Conservation (phyloP, 2,797 vertebrate species). For the Epinephelus malabaricus region DNA sequence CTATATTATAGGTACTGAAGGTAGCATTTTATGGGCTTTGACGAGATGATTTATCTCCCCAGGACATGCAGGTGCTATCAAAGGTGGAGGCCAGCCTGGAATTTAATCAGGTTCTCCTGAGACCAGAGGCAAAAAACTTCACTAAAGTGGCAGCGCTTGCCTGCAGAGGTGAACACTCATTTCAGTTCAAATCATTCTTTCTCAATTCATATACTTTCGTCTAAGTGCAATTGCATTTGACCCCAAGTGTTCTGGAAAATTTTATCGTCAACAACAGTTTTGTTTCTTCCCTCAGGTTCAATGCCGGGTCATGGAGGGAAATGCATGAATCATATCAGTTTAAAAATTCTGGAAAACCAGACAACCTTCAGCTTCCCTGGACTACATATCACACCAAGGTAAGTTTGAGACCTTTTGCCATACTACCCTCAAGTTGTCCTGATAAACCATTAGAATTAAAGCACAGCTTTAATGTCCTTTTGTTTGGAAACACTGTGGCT, state of each 20-base stretch:
- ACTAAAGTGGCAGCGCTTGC: constrained; percentile 92
- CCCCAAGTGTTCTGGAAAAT: neutral
- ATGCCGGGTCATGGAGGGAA: constrained; percentile 80
- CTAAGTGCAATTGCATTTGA: neutral
- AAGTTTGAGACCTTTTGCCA: constrained; percentile 37
- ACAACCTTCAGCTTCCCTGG: constrained; percentile 87
- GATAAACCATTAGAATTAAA: neutral
- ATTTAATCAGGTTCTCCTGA: constrained; percentile 89
- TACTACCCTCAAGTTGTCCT: neutral
- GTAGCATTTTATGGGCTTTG: constrained; percentile 5
- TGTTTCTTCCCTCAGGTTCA: constrained; percentile 77
- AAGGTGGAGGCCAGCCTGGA: constrained; percentile 87
- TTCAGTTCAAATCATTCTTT: neutral
- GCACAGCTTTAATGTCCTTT: neutral
- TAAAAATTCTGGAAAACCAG: constrained; percentile 79
- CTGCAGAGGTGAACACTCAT: constrained; percentile 90
- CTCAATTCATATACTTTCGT: neutral
- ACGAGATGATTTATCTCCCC: constrained; percentile 40
- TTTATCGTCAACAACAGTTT: neutral
- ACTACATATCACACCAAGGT: constrained; percentile 88
- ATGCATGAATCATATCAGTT: constrained; percentile 80
- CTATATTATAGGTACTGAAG: neutral
- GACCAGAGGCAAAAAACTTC: constrained; percentile 91
- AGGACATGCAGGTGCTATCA: constrained; percentile 92
- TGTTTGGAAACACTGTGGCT: neutral